phyloP scores from a whole-genome alignment of 2,888 invertebrate genomes.

The Hemicrepidius hirtus region DNA sequence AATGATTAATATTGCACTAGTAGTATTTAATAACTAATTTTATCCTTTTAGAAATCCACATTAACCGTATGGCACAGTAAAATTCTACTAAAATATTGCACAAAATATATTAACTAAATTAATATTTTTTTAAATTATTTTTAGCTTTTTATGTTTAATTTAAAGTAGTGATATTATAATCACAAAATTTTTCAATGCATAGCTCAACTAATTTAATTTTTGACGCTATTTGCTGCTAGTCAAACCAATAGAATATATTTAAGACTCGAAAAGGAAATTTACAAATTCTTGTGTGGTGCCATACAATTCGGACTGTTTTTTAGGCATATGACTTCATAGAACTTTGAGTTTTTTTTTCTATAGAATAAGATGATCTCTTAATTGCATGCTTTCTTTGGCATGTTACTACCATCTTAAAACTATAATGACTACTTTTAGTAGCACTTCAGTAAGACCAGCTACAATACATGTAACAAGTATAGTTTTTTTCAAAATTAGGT shows the following conservation, averaged over 20 bases:
- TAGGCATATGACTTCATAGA: constrained; percentile 15
- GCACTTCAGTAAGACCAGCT: constrained; percentile 25
- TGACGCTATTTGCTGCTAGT: constrained; percentile 65
- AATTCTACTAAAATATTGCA: constrained; percentile 44
- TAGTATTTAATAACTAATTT: background rate
- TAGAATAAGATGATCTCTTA: constrained; percentile 29
- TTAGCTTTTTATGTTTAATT: constrained; percentile 51
- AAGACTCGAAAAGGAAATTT: background rate
- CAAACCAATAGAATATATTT: constrained; percentile 60
- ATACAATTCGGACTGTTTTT: constrained; percentile 53
- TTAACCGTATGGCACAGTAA: constrained; percentile 54
- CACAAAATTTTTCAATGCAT: constrained; percentile 34
- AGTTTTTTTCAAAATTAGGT: constrained; percentile 21
- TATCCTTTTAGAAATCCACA: constrained; percentile 20
- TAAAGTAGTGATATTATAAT: constrained; percentile 26
- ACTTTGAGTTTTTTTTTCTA: constrained; percentile 16
- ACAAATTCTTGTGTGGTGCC: constrained; percentile 32
- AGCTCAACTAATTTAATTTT: constrained; percentile 48
- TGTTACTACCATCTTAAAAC: constrained; percentile 31
- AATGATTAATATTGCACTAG: constrained; percentile 11
- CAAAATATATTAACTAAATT: constrained; percentile 36
- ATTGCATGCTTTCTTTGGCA: constrained; percentile 44
- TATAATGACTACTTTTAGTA: constrained; percentile 23
- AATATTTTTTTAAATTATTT: constrained; percentile 45
- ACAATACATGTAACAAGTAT: constrained; percentile 6